Evolutionary conservation across 2,888 invertebrate genomes (phyloP).

Genomic region (Masnerella sp.): DNA sequence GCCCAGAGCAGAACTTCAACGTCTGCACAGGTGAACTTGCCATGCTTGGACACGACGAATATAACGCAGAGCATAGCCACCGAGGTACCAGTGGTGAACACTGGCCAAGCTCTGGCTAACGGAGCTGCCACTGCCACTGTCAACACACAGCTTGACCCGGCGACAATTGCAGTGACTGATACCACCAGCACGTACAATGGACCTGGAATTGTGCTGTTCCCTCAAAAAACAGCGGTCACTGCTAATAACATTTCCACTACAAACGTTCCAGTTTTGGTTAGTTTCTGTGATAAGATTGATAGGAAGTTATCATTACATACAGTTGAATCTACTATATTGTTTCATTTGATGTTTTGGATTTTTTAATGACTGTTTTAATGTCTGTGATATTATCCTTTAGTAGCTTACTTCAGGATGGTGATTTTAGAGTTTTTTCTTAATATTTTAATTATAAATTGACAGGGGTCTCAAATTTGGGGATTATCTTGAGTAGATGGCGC

Average conservation of each 20-base stretch:
- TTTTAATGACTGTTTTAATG: too few species aligned
- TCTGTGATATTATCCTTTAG: too few species aligned
- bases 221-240: conserved; percentile 77
- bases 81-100: conserved; percentile 64
- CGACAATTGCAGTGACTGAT: conserved; percentile 74
- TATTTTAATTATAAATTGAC: too few species aligned
- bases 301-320: too few species aligned
- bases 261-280: conserved; percentile 85
- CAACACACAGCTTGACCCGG: conserved; percentile 67
- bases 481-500: too few species aligned
- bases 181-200: conserved; percentile 75
- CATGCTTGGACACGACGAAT: conserved; percentile 69
- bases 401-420: too few species aligned
- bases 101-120: conserved; percentile 68
- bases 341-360: too few species aligned
- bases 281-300: neutral
- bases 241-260: conserved; percentile 78
- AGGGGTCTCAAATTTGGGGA: too few species aligned
- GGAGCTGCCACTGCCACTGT: conserved; percentile 68
- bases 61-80: conserved; percentile 66
- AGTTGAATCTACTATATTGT: too few species aligned
- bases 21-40: conserved; percentile 68
- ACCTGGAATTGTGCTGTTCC: conserved; percentile 78
- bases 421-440: too few species aligned
- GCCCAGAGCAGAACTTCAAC: conserved; percentile 67